Percentiles rank a stretch among this genome's conserved stretches.
These are phyloP conservation scores for Leptinotarsa rubiginosa DNA, from an alignment of 2,888 invertebrate genomes.

Conservation along the genomic window DNA sequence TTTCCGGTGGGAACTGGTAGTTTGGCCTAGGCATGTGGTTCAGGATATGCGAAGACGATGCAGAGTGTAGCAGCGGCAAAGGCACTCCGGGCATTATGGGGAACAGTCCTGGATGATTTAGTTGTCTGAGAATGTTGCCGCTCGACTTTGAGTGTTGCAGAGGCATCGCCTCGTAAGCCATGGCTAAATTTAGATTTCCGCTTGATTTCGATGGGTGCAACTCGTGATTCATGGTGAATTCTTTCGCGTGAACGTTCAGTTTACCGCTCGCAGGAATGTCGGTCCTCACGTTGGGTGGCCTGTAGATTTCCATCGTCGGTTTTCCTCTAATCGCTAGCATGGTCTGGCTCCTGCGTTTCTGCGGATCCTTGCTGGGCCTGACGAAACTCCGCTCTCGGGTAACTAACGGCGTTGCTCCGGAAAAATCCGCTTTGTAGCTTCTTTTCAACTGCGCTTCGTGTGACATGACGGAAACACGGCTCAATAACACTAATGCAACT, in stretches of 20 bases:
- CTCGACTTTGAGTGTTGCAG: conserved; percentile 68
- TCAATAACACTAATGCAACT: conserved; percentile 32
- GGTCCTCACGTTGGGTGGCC: conserved; percentile 77
- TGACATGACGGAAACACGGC: conserved; percentile 47
- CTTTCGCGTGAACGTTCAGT: conserved; percentile 90
- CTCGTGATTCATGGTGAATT: conserved; percentile 85
- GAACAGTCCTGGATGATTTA: conserved; percentile 56
- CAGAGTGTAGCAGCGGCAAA: conserved; percentile 69
- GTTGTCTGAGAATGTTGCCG: conserved; percentile 78
- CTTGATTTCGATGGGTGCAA: conserved; percentile 65
- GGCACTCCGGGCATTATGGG: conserved; percentile 56
- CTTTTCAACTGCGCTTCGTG: conserved; percentile 57
- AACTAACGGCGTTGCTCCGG: conserved; percentile 68
- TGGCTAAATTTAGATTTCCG: conserved; percentile 58
- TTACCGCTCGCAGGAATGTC: conserved; percentile 66
- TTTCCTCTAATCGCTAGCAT: conserved; percentile 77
- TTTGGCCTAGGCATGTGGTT: conserved; percentile 73
- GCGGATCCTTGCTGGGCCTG: conserved; percentile 68
- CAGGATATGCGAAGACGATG: conserved; percentile 74
- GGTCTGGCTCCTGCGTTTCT: conserved; percentile 80
- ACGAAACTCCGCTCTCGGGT: conserved; percentile 80
- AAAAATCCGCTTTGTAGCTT: conserved; percentile 68
- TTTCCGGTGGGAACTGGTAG: conserved; percentile 66
- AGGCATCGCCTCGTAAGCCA: conserved; percentile 58
- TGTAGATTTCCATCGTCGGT: conserved; percentile 88